These are phyloP conservation scores for Paralinhomoeus sp. DNA, from an alignment of 2,888 invertebrate genomes.

Conservation along the genomic window DNA sequence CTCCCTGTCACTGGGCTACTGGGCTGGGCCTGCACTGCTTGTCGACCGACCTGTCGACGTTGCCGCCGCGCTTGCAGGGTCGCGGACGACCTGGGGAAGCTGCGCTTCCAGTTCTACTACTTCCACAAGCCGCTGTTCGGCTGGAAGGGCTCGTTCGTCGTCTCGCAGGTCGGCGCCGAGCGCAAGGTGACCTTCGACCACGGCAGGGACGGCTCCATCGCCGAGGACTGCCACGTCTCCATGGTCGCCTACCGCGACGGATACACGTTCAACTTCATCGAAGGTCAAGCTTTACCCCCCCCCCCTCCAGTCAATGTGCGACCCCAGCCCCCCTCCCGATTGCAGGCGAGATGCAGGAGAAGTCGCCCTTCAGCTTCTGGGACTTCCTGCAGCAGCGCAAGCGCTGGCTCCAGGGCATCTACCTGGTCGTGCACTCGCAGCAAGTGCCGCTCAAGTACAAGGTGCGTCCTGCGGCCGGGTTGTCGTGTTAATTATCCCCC, in stretches of 20 bases:
- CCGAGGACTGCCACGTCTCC: constrained; percentile 88
- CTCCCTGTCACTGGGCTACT: too few relatives aligned
- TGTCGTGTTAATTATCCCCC: neutral
- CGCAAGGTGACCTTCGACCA: constrained; percentile 78
- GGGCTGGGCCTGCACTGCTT: too few relatives aligned
- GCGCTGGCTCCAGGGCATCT: constrained; percentile 52
- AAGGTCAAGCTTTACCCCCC: too few relatives aligned
- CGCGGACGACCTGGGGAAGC: constrained; percentile 89
- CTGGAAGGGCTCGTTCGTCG: constrained; percentile 94
- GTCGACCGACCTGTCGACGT: too few relatives aligned
- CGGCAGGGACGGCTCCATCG: constrained; percentile 84
- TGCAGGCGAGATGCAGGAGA: constrained; percentile 85
- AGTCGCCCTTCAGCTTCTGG: constrained; percentile 76
- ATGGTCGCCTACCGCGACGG: constrained; percentile 78
- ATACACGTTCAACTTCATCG: constrained; percentile 76
- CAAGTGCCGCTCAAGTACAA: constrained; percentile 19
- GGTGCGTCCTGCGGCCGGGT: constrained; percentile 3
- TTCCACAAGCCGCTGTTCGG: constrained; percentile 86
- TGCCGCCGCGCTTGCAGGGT: too few relatives aligned
- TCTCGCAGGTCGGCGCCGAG: constrained; percentile 55
- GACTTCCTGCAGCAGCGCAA: constrained; percentile 89
- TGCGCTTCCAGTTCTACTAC: constrained; percentile 66
- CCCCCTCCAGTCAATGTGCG: too few relatives aligned
- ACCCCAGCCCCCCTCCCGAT: neutral
- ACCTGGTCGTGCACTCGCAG: constrained; percentile 29